These are phyloP conservation scores for Scrobipalpa atriplicella DNA, from an alignment of 2,888 invertebrate species.

Conservation along the genomic window DNA sequence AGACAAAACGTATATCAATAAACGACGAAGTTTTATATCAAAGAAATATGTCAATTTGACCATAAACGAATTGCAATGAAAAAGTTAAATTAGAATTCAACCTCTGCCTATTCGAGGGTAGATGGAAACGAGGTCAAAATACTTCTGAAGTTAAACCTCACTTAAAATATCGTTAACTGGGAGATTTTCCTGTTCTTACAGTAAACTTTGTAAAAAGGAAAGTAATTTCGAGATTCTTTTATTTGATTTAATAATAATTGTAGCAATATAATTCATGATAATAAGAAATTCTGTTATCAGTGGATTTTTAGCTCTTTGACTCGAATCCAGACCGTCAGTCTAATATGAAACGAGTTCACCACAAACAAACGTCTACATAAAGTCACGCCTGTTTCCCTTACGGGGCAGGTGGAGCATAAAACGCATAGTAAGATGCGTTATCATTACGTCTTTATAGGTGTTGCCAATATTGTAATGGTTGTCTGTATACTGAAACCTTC, in stretches of 20 bases:
- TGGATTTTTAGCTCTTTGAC: no score
- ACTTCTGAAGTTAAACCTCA: conserved; percentile 12
- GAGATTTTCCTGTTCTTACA: conserved; percentile 5
- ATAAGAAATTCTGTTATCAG: background rate
- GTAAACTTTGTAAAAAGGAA: conserved; percentile 4
- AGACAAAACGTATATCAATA: background rate
- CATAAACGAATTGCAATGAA: background rate
- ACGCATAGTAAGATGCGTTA: no score
- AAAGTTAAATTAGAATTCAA: conserved; percentile 22
- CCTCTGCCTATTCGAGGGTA: background rate
- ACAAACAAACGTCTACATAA: no score
- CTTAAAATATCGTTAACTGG: conserved; percentile 15
- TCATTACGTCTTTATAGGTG: no score
- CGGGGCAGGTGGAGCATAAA: no score
- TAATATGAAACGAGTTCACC: no score
- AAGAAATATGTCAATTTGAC: background rate
- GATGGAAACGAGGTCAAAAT: conserved; percentile 14
- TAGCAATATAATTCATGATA: background rate
- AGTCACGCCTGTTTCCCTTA: no score
- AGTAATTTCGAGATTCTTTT: background rate
- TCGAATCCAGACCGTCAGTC: no score
- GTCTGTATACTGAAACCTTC: no score
- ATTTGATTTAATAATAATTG: background rate
- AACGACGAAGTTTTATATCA: background rate
- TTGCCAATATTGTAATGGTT: no score